Conservation (phyloP, 2,113 vertebrate genomes). For the Machaerirhynchus nigripectus region DNA sequence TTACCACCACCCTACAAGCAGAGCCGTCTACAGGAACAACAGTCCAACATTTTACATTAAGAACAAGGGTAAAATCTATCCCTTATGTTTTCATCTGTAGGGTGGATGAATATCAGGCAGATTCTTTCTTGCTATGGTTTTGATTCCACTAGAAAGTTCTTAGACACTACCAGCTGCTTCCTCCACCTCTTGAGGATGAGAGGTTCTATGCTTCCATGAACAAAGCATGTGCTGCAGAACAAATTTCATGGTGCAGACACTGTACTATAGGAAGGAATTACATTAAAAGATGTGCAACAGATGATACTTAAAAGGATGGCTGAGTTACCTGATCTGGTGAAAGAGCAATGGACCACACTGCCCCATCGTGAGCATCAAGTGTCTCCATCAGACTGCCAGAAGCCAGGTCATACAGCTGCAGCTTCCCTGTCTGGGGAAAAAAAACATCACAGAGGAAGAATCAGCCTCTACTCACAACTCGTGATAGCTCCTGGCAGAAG, state of each 20-base stretch:
- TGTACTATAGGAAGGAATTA: not conserved
- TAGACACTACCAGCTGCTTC: not conserved
- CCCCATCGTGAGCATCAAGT: constrained; percentile 80
- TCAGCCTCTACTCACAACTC: not conserved
- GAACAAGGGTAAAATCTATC: not conserved
- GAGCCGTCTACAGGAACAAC: not conserved
- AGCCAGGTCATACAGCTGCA: constrained; percentile 93
- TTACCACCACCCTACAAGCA: not conserved
- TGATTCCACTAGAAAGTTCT: not conserved
- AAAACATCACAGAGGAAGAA: not conserved
- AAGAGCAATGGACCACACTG: constrained; percentile 89
- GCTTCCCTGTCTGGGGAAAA: constrained; percentile 83
- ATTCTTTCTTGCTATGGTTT: not conserved
- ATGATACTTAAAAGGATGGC: not conserved
- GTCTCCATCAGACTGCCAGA: constrained; percentile 87
- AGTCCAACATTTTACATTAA: not conserved
- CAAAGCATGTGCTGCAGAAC: not conserved
- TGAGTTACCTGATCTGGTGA: constrained; percentile 90
- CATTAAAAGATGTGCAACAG: not conserved
- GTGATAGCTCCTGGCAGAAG: accelerated
- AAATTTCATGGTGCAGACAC: not conserved
- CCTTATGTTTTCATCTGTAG: not conserved
- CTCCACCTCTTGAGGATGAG: not conserved
- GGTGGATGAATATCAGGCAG: not conserved
- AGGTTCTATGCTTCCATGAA: not conserved